Evolutionary conservation across 2,797 vertebrate species (phyloP).

Genomic region (Danio choprae): DNA sequence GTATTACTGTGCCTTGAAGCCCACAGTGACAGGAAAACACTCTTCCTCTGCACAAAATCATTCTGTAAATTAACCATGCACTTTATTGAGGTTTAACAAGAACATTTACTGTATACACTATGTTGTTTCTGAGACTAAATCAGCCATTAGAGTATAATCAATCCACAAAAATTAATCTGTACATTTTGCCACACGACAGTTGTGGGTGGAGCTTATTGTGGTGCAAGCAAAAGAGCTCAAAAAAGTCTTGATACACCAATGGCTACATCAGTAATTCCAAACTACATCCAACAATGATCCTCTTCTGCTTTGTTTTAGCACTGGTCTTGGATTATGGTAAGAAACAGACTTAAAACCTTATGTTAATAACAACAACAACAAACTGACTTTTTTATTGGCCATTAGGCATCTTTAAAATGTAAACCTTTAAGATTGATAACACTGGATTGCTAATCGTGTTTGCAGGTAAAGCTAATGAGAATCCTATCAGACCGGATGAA

Average conservation of each 20-base stretch:
- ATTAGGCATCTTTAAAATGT: too few species aligned
- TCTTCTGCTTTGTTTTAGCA: neutral
- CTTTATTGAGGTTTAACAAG: neutral
- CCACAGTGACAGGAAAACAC: slow-evolving; percentile 50
- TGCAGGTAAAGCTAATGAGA: neutral
- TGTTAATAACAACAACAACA: too few species aligned
- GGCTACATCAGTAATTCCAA: too few species aligned
- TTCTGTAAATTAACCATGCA: neutral
- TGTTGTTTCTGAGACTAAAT: neutral
- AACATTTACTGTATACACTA: neutral
- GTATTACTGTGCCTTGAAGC: slow-evolving; percentile 46
- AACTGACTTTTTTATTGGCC: too few species aligned
- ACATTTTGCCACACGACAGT: too few species aligned
- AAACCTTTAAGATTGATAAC: neutral
- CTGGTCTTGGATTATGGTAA: neutral
- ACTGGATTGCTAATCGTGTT: neutral
- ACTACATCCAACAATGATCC: neutral
- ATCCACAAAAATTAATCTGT: neutral
- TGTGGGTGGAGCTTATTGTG: neutral
- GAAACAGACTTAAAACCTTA: too few species aligned
- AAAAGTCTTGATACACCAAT: neutral
- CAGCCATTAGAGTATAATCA: neutral
- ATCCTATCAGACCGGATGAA: neutral
- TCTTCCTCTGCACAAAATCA: slow-evolving; percentile 17
- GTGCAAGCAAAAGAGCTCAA: neutral